A percentile compares a stretch with the other conserved stretches of the same genome.
Conservation (phyloP, 2,113 vertebrate species). For the Apaloderma vittatum region DNA sequence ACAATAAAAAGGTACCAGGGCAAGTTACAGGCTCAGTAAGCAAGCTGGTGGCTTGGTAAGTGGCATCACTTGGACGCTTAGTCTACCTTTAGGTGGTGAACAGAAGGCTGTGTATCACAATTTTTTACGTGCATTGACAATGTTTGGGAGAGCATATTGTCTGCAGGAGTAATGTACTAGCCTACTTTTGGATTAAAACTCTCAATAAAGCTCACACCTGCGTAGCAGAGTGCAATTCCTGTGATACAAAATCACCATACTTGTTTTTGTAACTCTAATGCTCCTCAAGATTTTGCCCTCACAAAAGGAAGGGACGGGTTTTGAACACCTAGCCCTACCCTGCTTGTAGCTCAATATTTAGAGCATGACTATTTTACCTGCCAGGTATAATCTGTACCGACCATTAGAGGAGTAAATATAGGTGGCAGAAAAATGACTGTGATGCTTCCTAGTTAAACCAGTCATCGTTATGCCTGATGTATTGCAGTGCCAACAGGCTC, state of each 20-base stretch:
- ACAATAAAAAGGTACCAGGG: not conserved
- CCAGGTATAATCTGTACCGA: not conserved
- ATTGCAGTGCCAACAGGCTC: not conserved
- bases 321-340: not conserved
- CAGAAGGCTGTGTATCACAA: not conserved
- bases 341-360: not conserved
- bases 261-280: not conserved
- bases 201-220: not conserved
- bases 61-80: not conserved
- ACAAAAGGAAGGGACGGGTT: not conserved
- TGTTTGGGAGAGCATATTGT: not conserved
- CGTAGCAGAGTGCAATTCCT: not conserved
- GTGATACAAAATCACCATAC: not conserved
- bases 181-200: not conserved
- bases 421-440: not conserved
- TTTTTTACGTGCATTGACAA: not conserved
- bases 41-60: not conserved
- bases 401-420: not conserved
- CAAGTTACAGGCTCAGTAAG: not conserved
- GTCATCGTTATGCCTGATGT: accelerated
- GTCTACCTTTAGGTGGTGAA: not conserved
- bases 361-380: not conserved
- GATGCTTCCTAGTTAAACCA: not conserved
- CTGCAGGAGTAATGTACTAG: not conserved
- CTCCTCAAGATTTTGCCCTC: not conserved